Evolutionary conservation across 2,888 invertebrate species (phyloP).

Genomic region (Papilio elwesi): DNA sequence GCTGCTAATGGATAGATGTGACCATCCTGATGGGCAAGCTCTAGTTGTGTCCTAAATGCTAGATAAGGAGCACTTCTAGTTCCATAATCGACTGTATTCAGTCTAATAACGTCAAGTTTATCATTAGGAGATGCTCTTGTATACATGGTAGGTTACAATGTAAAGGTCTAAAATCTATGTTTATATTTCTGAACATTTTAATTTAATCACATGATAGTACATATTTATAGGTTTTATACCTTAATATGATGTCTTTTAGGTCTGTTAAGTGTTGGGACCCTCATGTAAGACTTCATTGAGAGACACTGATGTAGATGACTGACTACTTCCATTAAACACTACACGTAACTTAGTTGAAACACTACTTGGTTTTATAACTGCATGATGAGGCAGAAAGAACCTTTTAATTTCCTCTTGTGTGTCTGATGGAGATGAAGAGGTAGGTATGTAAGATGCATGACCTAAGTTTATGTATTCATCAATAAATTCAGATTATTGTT

Average conservation of each 20-base stretch:
- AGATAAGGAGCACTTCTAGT: neutral
- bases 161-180: conserved; percentile 38
- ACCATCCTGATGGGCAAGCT: neutral
- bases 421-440: neutral
- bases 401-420: neutral
- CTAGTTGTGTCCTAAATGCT: neutral
- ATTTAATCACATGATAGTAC: conserved; percentile 41
- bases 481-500: conserved; percentile 16
- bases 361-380: conserved; percentile 1
- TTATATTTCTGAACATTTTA: conserved; percentile 42
- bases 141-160: conserved; percentile 34
- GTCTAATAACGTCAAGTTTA: neutral
- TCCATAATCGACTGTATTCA: neutral
- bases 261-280: neutral
- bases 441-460: conserved; percentile 1
- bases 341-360: conserved; percentile 4
- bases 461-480: conserved; percentile 6
- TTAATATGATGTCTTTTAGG: conserved; percentile 39
- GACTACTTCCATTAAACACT: neutral
- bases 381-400: conserved; percentile 12
- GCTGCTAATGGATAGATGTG: neutral
- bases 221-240: conserved; percentile 42
- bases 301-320: neutral
- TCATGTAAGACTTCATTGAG: neutral
- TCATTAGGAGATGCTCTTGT: conserved; percentile 18